Evolutionary conservation across 2,888 invertebrate genomes (phyloP).

Genomic region (Acleris laterana): DNA sequence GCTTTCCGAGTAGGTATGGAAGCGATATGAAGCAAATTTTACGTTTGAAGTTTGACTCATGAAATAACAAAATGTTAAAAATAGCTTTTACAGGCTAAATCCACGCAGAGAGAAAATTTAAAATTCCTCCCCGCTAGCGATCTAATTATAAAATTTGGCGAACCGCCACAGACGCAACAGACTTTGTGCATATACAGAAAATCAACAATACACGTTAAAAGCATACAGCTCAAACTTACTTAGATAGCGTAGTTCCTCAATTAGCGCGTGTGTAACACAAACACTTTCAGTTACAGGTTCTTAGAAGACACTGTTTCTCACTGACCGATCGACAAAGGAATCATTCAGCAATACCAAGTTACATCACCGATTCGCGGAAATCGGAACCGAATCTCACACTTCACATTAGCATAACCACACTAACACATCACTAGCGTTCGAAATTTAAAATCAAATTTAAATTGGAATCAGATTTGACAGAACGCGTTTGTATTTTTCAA

Average conservation of each 20-base stretch:
- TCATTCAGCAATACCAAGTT: conserved; percentile 62
- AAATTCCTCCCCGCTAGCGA: conserved; percentile 59
- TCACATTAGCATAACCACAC: conserved; percentile 55
- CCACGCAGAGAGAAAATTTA: conserved; percentile 57
- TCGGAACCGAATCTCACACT: conserved; percentile 52
- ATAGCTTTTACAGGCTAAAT: conserved; percentile 58
- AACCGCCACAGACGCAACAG: conserved; percentile 61
- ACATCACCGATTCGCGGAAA: conserved; percentile 74
- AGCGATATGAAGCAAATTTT: conserved; percentile 4
- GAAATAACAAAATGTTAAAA: conserved; percentile 45
- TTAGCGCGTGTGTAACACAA: conserved; percentile 57
- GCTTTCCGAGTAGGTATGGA: background rate
- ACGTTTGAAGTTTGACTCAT: conserved; percentile 24
- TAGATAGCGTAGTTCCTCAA: conserved; percentile 22
- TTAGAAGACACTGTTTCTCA: conserved; percentile 62
- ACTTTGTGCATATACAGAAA: conserved; percentile 49
- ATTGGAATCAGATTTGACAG: background rate
- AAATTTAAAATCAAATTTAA: conserved; percentile 15
- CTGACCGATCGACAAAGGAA: conserved; percentile 63
- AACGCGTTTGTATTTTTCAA: conserved; percentile 11
- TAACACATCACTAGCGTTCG: conserved; percentile 41
- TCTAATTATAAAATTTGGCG: conserved; percentile 77
- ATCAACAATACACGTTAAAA: conserved; percentile 40
- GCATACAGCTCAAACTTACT: conserved; percentile 16
- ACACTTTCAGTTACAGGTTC: conserved; percentile 64